Evolutionary conservation across 2,888 invertebrate genomes (phyloP).

Genomic region (Catocala fraxini): DNA sequence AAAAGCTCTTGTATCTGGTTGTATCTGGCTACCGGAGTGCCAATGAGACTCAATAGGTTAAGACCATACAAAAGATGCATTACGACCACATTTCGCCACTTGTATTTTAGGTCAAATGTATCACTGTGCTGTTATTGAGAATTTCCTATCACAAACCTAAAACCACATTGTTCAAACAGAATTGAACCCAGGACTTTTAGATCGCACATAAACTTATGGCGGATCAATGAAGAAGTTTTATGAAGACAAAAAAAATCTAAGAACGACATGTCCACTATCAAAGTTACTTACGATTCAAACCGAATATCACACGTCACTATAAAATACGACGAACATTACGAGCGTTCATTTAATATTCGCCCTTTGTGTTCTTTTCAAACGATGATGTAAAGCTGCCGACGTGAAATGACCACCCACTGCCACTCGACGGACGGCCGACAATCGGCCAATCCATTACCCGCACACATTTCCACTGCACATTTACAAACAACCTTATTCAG

Average conservation of each 20-base stretch:
- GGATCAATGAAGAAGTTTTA: neutral
- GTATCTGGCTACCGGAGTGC: too few species aligned
- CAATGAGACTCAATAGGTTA: too few species aligned
- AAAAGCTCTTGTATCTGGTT: too few species aligned
- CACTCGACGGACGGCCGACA: slow-evolving; percentile 67
- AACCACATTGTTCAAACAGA: too few species aligned
- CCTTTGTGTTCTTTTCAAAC: slow-evolving; percentile 66
- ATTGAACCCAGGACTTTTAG: too few species aligned
- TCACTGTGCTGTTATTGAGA: too few species aligned
- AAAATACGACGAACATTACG: slow-evolving; percentile 51
- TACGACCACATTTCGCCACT: too few species aligned
- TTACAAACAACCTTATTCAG: slow-evolving; percentile 45
- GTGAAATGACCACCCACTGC: slow-evolving; percentile 73
- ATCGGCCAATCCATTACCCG: slow-evolving; percentile 76
- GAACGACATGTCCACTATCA: slow-evolving; percentile 15
- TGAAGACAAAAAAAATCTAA: slow-evolving; percentile 4
- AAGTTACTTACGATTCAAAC: slow-evolving; percentile 36
- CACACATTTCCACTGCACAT: slow-evolving; percentile 57
- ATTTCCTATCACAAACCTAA: too few species aligned
- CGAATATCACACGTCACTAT: slow-evolving; percentile 44
- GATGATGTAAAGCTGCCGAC: slow-evolving; percentile 70
- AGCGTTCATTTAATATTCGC: slow-evolving; percentile 61
- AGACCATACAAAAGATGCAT: too few species aligned
- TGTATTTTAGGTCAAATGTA: too few species aligned
- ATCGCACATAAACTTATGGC: too few species aligned